Conservation (phyloP, 2,113 vertebrate genomes). For the Delphinapterus leucas region DNA sequence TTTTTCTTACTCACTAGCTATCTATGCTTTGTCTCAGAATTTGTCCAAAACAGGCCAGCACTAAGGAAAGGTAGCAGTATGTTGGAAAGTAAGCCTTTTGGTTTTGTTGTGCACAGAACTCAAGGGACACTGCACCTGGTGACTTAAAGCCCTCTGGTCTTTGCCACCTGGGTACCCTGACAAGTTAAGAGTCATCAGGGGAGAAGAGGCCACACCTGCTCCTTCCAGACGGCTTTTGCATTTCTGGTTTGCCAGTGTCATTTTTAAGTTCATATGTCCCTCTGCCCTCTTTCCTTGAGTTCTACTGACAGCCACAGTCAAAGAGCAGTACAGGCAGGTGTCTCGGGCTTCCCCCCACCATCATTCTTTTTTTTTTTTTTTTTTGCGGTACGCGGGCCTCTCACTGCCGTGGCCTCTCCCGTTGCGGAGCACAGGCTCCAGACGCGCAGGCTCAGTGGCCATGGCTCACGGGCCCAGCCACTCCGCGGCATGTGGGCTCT, state of each 20-base stretch:
- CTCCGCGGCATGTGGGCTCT: no score
- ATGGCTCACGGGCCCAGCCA: no score
- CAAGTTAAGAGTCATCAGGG: neutral
- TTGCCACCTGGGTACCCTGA: neutral
- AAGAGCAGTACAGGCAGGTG: neutral
- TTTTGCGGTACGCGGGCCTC: no score
- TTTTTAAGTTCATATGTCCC: neutral
- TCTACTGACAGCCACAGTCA: neutral
- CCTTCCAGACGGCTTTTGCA: neutral
- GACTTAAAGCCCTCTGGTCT: neutral
- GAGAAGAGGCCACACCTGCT: neutral
- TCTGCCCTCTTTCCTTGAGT: neutral
- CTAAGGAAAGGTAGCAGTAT: neutral
- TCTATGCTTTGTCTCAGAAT: neutral
- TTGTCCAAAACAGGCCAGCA: neutral
- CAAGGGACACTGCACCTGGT: neutral
- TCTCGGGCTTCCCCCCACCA: neutral
- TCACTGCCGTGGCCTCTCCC: no score
- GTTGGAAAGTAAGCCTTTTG: neutral
- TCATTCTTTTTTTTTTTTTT: no score
- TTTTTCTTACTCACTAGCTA: neutral
- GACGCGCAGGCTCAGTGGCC: no score
- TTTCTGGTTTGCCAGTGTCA: neutral
- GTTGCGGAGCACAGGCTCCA: no score
- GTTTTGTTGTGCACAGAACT: neutral